phyloP scores from a whole-genome alignment of 2,113 vertebrate genomes.

The Stomatorhinus ivindoensis region DNA sequence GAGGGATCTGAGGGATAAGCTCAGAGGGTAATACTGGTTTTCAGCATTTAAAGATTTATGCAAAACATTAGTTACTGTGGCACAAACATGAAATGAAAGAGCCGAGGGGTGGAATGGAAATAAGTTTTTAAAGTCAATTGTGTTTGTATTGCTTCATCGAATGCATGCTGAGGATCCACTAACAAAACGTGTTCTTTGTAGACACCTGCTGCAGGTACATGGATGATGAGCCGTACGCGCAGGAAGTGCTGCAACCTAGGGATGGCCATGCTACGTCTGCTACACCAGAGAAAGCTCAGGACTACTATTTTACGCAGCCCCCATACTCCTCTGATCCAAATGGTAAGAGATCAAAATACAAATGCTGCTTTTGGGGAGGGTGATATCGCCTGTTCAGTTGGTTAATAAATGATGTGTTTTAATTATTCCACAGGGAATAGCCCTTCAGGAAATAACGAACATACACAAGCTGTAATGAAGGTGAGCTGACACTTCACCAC shows the following conservation, averaged over 20 bases:
- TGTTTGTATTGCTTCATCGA: neutral
- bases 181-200: neutral
- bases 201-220: slow-evolving; percentile 33
- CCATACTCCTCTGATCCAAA: slow-evolving; percentile 11
- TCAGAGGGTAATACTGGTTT: neutral
- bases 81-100: neutral
- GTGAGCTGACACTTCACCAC: slow-evolving; percentile 18
- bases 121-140: neutral
- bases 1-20: neutral
- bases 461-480: slow-evolving; percentile 52
- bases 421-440: slow-evolving; percentile 37
- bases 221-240: neutral
- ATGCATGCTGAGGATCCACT: neutral
- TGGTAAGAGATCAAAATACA: neutral
- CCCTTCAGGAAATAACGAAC: slow-evolving; percentile 47
- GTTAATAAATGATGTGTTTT: neutral
- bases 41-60: neutral
- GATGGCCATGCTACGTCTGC: slow-evolving; percentile 5
- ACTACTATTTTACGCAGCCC: slow-evolving; percentile 7
- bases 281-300: slow-evolving; percentile 15
- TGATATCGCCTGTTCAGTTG: too few species aligned
- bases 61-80: neutral
- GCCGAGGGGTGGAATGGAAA: neutral
- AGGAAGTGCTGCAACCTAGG: slow-evolving; percentile 8
- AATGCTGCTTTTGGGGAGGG: neutral